Evolutionary conservation across 2,113 vertebrate genomes (phyloP).

Genomic region (Hymenochirus boettgeri): DNA sequence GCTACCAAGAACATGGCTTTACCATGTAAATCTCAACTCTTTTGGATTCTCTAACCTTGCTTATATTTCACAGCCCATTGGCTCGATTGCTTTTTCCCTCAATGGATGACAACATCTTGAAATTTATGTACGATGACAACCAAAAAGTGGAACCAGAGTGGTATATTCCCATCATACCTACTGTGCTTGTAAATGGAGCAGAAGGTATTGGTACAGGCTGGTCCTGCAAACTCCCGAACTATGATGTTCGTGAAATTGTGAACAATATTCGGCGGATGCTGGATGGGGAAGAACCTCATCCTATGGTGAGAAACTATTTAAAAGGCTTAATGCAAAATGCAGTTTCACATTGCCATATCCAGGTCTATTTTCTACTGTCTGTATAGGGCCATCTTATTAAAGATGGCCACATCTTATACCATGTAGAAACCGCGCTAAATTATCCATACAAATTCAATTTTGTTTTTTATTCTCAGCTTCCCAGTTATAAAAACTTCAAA

Average conservation of each 20-base stretch:
- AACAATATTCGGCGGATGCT: conserved; percentile 84
- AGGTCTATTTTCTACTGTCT: no score
- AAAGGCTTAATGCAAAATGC: no score
- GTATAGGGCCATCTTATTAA: no score
- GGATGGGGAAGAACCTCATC: conserved; percentile 78
- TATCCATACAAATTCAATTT: no score
- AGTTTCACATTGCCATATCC: no score
- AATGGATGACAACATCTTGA: conserved; percentile 82
- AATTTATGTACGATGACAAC: conserved; percentile 91
- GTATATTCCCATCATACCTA: conserved; percentile 95
- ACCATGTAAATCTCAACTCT: no score
- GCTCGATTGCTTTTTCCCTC: conserved; percentile 82
- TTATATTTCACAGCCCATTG: conserved; percentile 71
- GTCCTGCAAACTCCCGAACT: conserved; percentile 92
- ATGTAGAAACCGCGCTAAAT: no score
- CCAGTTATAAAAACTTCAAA: conserved; percentile 90
- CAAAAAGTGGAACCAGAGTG: conserved; percentile 93
- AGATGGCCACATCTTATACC: no score
- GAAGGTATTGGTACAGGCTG: conserved; percentile 97
- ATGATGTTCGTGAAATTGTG: conserved; percentile 81
- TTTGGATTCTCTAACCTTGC: no score
- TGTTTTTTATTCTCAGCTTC: conserved; percentile 64
- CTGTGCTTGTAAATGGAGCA: conserved; percentile 84
- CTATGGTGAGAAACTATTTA: conserved; percentile 72
- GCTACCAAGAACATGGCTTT: no score